Base-by-base conservation (phyloP, 1,140 invertebrate genomes). In the Anastatus disparis region DNA sequence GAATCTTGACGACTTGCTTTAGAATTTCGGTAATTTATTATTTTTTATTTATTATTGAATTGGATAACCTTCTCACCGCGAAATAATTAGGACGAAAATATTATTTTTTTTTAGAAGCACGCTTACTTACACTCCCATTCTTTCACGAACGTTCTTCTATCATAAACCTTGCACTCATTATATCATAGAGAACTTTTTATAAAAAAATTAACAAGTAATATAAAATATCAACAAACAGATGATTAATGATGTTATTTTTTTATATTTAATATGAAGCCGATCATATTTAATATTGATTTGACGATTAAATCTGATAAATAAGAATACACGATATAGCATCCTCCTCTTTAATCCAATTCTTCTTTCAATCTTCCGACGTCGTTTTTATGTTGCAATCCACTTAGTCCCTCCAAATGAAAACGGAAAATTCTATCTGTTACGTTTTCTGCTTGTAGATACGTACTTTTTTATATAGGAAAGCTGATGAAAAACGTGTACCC, bases 81-180 rank as follows among this genome's bases (percentile, higher is more conserved):
- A 31, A n/a, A n/a, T n/a, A n/a, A n/a, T n/a, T n/a, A n/a, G n/a
- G 31, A 35, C 31, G 31, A 6, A 35, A 6, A 35, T 35, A 35
- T 4, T 6, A 65, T 56, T 65, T 64, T 55, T 64, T 50, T 38
- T 40, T 55, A 55, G 27, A 62, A 62, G 26, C 46, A 61, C 58
- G 26, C 68, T 68, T 71, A 71, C 72, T 71, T 48, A 62, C 40
- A 48, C 64, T 70, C 24, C 52, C 72, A 65, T 10, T 62, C 59
- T 52, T 55, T 67, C 72, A 52, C 20, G 22, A 56, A 52, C 53
- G 13, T 56, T 56, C 48, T 55, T 52, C 46, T 53, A 61, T 67
- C 35, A 62, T 55, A 50, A 65, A 63, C 29, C 38, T 63, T 44
- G 40, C 46, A 58, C 29, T 46, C 35, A 27, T 65, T n/a, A 48